Evolutionary conservation across 2,113 vertebrate species (phyloP).

Genomic region (Tragelaphus scriptus): DNA sequence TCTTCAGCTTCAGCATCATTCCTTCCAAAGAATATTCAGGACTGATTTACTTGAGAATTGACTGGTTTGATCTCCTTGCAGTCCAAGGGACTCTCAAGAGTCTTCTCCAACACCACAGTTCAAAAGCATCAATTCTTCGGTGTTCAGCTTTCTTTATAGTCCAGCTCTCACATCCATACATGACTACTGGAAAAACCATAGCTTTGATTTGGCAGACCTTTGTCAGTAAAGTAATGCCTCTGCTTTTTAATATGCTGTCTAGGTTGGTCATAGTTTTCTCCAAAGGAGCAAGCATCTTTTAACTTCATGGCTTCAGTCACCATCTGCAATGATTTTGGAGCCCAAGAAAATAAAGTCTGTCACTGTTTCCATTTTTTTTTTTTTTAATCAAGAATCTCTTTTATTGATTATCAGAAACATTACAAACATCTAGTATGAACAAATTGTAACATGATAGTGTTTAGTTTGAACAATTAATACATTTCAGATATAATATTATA

Average conservation of each 20-base stretch:
- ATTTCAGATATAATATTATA: no score
- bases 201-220: not conserved
- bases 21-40: not conserved
- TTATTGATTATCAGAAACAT: no score
- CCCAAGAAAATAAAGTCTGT: not conserved
- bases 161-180: not conserved
- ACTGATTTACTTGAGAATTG: not conserved
- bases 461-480: no score
- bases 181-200: not conserved
- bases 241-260: not conserved
- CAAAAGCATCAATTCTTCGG: not conserved
- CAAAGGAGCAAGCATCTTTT: not conserved
- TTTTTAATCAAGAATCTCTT: no score
- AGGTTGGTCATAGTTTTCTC: not conserved
- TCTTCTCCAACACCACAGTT: not conserved
- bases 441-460: no score
- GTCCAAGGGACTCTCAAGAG: not conserved
- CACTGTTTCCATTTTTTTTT: not conserved
- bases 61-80: not conserved
- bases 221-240: not conserved
- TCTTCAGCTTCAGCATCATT: not conserved
- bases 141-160: not conserved
- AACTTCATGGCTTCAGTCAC: not conserved
- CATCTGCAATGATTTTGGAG: not conserved
- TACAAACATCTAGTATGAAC: no score